phyloP scores from a whole-genome alignment of 2,113 vertebrate genomes.

The Melanerpes aurifrons region DNA sequence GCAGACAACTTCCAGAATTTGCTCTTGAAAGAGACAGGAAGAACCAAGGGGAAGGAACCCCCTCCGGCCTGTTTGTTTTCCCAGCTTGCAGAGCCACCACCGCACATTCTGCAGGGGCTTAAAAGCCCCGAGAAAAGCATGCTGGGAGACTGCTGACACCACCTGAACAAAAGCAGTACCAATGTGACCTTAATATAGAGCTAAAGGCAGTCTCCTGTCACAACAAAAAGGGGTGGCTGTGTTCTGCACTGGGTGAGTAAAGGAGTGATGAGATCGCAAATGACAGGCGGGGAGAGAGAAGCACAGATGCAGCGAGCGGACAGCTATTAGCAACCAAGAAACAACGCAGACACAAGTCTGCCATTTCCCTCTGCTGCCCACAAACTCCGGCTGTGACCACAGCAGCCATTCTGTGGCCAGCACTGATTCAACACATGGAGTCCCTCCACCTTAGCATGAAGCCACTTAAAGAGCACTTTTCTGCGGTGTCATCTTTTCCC shows the following conservation, averaged over 20 bases:
- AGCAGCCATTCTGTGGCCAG: not conserved
- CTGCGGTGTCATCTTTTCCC: not conserved
- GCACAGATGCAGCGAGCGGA: not conserved
- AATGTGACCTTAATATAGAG: not conserved
- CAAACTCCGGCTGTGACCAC: not conserved
- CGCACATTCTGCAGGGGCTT: not conserved
- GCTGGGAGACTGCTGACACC: not conserved
- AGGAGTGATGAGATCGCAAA: not conserved
- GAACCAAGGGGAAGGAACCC: not conserved
- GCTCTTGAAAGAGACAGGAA: not conserved
- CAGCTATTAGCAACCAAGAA: not conserved
- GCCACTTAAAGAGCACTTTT: not conserved
- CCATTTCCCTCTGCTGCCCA: not conserved
- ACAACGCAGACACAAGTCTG: not conserved
- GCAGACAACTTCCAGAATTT: not conserved
- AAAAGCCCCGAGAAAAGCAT: not conserved
- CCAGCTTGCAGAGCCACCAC: not conserved
- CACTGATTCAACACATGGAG: not conserved
- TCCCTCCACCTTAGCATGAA: not conserved
- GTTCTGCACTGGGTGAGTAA: not conserved
- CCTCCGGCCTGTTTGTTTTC: not conserved
- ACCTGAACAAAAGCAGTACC: conserved; percentile 11
- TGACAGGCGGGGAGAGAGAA: not conserved
- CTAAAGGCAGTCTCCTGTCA: not conserved
- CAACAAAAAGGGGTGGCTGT: not conserved